Evolutionary conservation across 2,888 invertebrate genomes (phyloP).

Genomic region (Drosophila peninsularis): DNA sequence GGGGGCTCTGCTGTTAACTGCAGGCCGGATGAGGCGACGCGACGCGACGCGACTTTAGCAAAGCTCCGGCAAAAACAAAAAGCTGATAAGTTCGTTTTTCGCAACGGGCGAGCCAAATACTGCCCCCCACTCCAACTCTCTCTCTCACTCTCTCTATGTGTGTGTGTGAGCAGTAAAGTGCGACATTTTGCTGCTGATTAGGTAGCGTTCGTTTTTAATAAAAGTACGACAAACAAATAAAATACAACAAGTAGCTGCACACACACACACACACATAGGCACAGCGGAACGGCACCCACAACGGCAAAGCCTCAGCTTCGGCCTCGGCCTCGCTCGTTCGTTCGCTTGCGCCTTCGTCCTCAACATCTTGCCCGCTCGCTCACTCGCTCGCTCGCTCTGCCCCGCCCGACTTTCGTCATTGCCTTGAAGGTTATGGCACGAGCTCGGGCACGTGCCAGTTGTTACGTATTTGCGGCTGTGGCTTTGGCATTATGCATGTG

Average conservation of each 20-base stretch:
- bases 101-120: constrained; percentile 48
- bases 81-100: constrained; percentile 68
- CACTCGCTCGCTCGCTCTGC: not conserved
- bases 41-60: constrained; percentile 56
- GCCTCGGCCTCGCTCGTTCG: constrained; percentile 32
- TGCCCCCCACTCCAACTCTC: constrained; percentile 5
- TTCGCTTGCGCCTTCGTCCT: constrained; percentile 48
- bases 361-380: constrained; percentile 6
- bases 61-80: constrained; percentile 49
- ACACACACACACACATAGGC: constrained; percentile 32
- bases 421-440: constrained; percentile 70
- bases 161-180: constrained; percentile 68
- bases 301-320: constrained; percentile 40
- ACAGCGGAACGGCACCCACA: constrained; percentile 42
- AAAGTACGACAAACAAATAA: constrained; percentile 76
- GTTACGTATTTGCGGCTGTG: constrained; percentile 67
- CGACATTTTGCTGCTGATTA: constrained; percentile 79
- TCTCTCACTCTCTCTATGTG: constrained; percentile 35
- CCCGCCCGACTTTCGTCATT: constrained; percentile 40
- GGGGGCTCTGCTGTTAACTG: constrained; percentile 24
- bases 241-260: constrained; percentile 69
- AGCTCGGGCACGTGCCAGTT: constrained; percentile 63
- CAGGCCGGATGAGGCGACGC: constrained; percentile 67
- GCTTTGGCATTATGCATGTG: constrained; percentile 49
- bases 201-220: constrained; percentile 79